Evolutionary conservation across 2,113 vertebrate genomes (phyloP).

Genomic region (Lanius collurio): DNA sequence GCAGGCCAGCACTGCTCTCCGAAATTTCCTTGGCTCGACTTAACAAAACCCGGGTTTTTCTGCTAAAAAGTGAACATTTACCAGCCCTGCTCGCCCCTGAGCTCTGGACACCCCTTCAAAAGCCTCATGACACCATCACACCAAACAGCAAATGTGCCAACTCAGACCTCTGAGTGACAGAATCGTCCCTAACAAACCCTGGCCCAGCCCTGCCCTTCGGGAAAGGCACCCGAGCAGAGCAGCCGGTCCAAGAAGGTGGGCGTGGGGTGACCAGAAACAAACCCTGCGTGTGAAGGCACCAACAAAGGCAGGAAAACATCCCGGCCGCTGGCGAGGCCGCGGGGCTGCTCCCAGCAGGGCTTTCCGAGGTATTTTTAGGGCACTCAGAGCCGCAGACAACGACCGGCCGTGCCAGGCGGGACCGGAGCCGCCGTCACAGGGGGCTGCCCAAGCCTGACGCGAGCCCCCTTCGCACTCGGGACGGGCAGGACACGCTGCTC

Average conservation of each 20-base stretch:
- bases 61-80: not conserved
- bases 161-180: rapidly evolving
- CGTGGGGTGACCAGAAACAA: not conserved
- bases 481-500: not conserved
- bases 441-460: not conserved
- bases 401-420: not conserved
- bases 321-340: not conserved
- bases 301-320: not conserved
- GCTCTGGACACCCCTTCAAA: not conserved
- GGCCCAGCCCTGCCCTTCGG: not conserved
- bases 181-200: rapidly evolving
- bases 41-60: not conserved
- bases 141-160: not conserved
- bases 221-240: not conserved
- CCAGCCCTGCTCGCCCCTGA: not conserved
- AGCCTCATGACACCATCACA: not conserved
- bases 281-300: rapidly evolving
- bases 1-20: not conserved
- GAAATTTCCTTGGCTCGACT: rapidly evolving
- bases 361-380: not conserved
- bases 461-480: not conserved
- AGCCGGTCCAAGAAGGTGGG: rapidly evolving
- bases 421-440: not conserved
- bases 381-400: not conserved
- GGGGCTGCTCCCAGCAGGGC: not conserved